These are phyloP conservation scores for Calcarius ornatus DNA, from an alignment of 2,113 vertebrate genomes.

Conservation along the genomic window DNA sequence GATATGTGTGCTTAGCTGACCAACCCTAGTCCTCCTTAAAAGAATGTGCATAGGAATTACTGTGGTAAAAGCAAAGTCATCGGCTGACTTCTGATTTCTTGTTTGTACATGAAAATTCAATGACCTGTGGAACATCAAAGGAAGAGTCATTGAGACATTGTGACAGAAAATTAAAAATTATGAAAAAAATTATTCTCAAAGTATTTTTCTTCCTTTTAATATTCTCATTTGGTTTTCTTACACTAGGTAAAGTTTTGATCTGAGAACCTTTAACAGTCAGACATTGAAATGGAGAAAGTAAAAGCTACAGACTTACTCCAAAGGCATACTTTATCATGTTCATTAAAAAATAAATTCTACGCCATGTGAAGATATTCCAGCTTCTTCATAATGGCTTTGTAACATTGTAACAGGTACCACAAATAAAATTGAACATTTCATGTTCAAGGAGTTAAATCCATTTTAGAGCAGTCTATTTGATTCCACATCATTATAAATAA, in stretches of 20 bases:
- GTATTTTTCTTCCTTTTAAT: neutral
- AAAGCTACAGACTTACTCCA: neutral
- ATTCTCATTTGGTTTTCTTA: neutral
- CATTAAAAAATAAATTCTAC: neutral
- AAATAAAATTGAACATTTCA: neutral
- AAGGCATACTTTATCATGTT: neutral
- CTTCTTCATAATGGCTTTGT: constrained; percentile 17
- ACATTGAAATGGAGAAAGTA: neutral
- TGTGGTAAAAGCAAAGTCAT: neutral
- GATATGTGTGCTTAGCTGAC: neutral
- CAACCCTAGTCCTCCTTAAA: neutral
- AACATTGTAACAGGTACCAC: neutral
- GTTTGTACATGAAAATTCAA: neutral
- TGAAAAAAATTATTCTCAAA: neutral
- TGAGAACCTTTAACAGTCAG: neutral
- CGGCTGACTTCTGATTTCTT: neutral
- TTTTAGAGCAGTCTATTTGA: neutral
- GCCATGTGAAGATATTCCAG: neutral
- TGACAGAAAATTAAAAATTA: neutral
- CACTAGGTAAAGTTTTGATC: neutral
- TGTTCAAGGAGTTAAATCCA: constrained; percentile 13
- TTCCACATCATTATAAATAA: neutral
- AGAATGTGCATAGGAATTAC: neutral
- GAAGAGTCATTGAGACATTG: neutral
- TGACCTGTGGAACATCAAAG: neutral